phyloP scores from a whole-genome alignment of 2,888 invertebrate species.

The Lasiommata megera region DNA sequence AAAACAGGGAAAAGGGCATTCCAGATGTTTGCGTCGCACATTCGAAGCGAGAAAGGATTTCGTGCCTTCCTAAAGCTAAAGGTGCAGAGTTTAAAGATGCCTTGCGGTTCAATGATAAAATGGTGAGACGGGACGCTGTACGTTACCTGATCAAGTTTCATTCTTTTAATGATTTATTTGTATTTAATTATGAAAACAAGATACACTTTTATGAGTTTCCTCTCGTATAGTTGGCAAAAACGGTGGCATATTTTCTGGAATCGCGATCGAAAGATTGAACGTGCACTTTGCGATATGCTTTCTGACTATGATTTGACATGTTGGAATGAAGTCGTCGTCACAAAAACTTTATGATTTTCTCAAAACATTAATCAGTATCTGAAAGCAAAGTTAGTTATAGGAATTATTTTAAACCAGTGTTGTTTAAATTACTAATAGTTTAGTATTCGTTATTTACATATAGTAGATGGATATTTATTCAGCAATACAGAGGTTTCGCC shows the following conservation, averaged over 20 bases:
- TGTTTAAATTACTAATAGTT: background rate
- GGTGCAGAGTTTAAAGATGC: too few species aligned
- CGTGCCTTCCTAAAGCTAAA: too few species aligned
- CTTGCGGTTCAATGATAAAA: too few species aligned
- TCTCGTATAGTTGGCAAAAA: background rate
- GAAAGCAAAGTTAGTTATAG: background rate
- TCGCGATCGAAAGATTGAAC: background rate
- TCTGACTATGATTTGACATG: constrained; percentile 5
- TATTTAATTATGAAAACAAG: background rate
- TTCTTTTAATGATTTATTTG: background rate
- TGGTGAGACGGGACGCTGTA: too few species aligned
- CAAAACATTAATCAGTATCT: background rate
- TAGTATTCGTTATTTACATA: too few species aligned
- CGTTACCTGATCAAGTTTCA: background rate
- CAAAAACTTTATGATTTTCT: background rate
- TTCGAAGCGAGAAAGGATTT: too few species aligned
- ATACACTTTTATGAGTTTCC: background rate
- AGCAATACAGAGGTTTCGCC: too few species aligned
- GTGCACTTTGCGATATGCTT: constrained; percentile 3
- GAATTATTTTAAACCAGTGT: background rate
- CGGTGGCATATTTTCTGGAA: constrained; percentile 5
- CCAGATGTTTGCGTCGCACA: too few species aligned
- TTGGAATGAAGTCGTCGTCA: background rate
- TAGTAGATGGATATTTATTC: too few species aligned
- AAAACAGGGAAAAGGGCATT: too few species aligned